Conservation (phyloP, 53 echinoderm and acorn worm species). For the Echinarachnius parma region DNA sequence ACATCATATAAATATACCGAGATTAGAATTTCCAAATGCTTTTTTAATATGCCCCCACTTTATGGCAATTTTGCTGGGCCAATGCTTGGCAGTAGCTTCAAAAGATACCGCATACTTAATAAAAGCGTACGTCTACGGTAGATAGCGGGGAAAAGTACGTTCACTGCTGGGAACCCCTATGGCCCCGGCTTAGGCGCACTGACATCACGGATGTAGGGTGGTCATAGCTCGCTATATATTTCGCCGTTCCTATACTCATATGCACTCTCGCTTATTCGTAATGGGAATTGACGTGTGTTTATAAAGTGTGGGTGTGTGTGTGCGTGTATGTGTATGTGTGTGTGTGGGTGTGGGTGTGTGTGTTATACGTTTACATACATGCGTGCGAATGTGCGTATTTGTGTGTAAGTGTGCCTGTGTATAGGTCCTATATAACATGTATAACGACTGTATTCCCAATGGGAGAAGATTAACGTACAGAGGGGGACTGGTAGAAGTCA, state of each 20-base stretch:
- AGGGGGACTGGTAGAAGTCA: no score
- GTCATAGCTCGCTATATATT: no score
- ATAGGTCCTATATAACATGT: no score
- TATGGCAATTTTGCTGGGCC: conserved; percentile 35
- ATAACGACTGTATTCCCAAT: no score
- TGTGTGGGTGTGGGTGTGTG: conserved; percentile 17
- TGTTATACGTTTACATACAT: conserved; percentile 35
- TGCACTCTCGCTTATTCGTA: neutral
- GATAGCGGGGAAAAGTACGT: conserved; percentile 21
- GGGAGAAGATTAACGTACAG: no score
- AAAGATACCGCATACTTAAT: conserved; percentile 40
- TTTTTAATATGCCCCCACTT: conserved; percentile 49
- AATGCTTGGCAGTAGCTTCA: conserved; percentile 26
- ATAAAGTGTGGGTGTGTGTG: conserved; percentile 25
- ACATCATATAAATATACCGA: no score
- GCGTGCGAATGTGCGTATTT: no score
- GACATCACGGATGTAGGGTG: no score
- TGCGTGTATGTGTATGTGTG: conserved; percentile 16
- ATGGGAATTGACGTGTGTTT: neutral
- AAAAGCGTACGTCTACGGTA: conserved; percentile 36
- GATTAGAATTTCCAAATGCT: conserved; percentile 41
- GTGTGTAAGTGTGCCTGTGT: no score
- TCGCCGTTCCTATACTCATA: no score
- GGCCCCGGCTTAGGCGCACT: conserved; percentile 14
- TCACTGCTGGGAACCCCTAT: conserved; percentile 31